Conservation (phyloP, 2,888 invertebrate genomes). For the Copidosoma aretas region DNA sequence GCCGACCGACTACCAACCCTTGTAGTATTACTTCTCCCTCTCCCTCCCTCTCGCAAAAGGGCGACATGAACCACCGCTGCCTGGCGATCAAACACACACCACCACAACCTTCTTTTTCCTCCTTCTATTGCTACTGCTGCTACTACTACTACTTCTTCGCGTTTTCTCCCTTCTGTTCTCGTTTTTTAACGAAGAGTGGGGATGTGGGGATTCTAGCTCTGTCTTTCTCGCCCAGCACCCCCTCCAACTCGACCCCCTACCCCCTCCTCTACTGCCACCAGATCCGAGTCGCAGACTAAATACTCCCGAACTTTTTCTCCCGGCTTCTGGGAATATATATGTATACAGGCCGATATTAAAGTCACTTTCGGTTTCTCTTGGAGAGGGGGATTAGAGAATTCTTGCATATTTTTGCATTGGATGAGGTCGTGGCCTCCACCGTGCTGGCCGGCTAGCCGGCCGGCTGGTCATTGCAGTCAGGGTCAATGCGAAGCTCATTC, state of each 20-base stretch:
- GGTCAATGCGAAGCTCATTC: slow-evolving; percentile 22
- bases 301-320: neutral
- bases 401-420: slow-evolving; percentile 37
- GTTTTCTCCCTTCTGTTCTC: neutral
- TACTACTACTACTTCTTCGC: neutral
- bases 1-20: slow-evolving; percentile 23
- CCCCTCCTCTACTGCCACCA: neutral
- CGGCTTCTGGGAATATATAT: slow-evolving; percentile 5
- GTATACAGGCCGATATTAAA: slow-evolving; percentile 30
- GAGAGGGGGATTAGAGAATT: slow-evolving; percentile 32
- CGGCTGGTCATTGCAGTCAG: slow-evolving; percentile 12
- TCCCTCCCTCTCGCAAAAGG: slow-evolving; percentile 47
- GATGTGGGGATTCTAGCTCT: too few relatives aligned
- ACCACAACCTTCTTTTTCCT: slow-evolving; percentile 33
- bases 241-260: neutral
- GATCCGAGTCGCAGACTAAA: neutral
- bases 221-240: neutral
- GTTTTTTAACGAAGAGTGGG: neutral
- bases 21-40: slow-evolving; percentile 11
- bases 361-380: slow-evolving; percentile 40
- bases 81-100: slow-evolving; percentile 54
- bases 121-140: neutral
- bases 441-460: neutral
- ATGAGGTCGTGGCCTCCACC: slow-evolving; percentile 1
- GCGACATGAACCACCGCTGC: slow-evolving; percentile 58